phyloP scores from a whole-genome alignment of 2,797 vertebrate species.

The Thunnus albacares region DNA sequence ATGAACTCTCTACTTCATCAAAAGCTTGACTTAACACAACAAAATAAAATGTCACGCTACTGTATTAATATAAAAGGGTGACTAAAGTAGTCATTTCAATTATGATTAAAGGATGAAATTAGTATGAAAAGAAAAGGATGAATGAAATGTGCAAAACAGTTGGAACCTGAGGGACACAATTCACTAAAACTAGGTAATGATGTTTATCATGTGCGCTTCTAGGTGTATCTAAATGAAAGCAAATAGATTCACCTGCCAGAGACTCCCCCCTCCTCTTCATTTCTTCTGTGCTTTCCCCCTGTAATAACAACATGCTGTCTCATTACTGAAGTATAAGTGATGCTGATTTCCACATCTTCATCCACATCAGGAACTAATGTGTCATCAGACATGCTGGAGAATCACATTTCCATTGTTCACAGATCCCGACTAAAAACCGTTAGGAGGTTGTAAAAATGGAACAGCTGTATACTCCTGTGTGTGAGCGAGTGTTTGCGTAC shows the following conservation, averaged over 20 bases:
- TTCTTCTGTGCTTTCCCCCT: constrained; percentile 46
- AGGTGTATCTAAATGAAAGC: neutral
- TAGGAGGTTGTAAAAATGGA: no score
- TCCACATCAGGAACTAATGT: neutral
- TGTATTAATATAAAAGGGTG: no score
- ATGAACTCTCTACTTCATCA: no score
- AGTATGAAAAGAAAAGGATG: neutral
- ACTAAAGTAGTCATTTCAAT: neutral
- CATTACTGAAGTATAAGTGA: rapidly evolving
- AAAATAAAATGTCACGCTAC: neutral
- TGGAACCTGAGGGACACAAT: neutral
- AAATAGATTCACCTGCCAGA: constrained; percentile 52
- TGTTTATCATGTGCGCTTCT: neutral
- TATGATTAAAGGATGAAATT: neutral
- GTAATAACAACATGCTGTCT: neutral
- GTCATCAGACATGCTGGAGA: neutral
- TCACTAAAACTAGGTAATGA: neutral
- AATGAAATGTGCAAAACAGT: neutral
- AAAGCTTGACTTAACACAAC: neutral
- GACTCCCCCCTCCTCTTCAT: constrained; percentile 56
- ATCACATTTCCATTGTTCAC: no score
- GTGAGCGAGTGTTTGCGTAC: constrained; percentile 37
- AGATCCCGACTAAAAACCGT: no score
- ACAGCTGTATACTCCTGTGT: neutral
- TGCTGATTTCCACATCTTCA: neutral